Evolutionary conservation across 1,140 invertebrate genomes (phyloP), one percentile per base, ranked within the genome.

Genomic region (Rhizoglyphus robini): DNA sequence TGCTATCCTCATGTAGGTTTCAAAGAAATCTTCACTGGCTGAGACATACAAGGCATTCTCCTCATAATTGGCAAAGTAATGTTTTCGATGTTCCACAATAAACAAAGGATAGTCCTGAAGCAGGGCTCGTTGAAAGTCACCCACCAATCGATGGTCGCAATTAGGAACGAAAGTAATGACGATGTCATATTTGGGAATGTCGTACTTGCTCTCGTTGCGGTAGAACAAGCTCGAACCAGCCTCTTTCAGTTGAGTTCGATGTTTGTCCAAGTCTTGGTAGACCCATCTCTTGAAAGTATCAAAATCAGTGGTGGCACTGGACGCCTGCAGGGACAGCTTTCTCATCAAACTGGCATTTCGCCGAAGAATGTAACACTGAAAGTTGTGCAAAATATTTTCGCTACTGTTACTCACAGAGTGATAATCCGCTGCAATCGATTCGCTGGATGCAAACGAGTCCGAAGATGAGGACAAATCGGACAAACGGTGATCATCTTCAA

Each of bases 41-140:
- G 31, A n/a, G 11, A 65, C 23, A 47, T 65, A 65, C 18, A 65
- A 41, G n/a, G 64, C 64, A 11, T 27, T 18, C 63, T 65, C 48
- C 20, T 25, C 29, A 20, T 41, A 32, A 27, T 62, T 20, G 20
- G 23, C 23, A 20, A 66, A 20, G 31, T 65, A 25, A 30, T 63
- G 31, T 30, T 47, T 47, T 31, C 46, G 38, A 1, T 18, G n/a
- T 15, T 41, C n/a, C 15, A 65, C 27, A 4, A 32, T 65, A 29
- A 65, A n/a, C 8, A 20, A 8, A 2, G 46, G 36, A 60, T 66
- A 18, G 30, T 58, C 38, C 4, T 20, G n/a, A 32, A 4, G 1
- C 5, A 30, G 11, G 18, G 15, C 15, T 4, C 1, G 15, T 32
- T 54, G 4, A 15, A 47, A 20, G n/a, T 2, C 11, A 27, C 25